Conservation (phyloP, 2,888 invertebrate genomes). For the Rhamnusium bicolor region DNA sequence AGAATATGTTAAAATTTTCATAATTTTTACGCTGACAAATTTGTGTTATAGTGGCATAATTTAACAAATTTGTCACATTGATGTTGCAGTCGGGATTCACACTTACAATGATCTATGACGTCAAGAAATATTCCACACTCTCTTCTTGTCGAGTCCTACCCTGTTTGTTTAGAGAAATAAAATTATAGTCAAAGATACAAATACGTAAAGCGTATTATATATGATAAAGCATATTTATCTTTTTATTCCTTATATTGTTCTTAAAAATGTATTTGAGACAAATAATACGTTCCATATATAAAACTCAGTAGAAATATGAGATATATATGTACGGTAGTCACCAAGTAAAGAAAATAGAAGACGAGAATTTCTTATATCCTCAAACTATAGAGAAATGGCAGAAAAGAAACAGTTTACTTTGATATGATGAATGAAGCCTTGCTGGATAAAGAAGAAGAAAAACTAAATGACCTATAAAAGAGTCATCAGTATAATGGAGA, state of each 20-base stretch:
- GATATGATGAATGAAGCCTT: conserved; percentile 13
- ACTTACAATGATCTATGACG: no score
- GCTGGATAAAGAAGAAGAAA: conserved; percentile 1
- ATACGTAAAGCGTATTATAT: neutral
- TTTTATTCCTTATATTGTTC: neutral
- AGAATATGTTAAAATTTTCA: no score
- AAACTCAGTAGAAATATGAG: neutral
- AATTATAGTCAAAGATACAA: neutral
- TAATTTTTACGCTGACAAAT: no score
- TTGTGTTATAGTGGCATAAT: no score
- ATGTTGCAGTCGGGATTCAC: no score
- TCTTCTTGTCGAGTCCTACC: no score
- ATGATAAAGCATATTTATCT: neutral
- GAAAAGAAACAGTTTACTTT: conserved; percentile 11
- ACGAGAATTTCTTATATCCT: neutral
- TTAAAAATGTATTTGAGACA: neutral
- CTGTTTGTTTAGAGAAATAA: no score
- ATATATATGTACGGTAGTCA: neutral
- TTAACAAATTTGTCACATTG: no score
- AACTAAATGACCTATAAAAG: neutral
- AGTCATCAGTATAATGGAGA: neutral
- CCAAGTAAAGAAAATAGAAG: neutral
- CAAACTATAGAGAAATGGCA: neutral
- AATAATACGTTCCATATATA: neutral
- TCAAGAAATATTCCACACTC: no score